Evolutionary conservation across 2,113 vertebrate species (phyloP).

Genomic region (Emydura subglobosa): DNA sequence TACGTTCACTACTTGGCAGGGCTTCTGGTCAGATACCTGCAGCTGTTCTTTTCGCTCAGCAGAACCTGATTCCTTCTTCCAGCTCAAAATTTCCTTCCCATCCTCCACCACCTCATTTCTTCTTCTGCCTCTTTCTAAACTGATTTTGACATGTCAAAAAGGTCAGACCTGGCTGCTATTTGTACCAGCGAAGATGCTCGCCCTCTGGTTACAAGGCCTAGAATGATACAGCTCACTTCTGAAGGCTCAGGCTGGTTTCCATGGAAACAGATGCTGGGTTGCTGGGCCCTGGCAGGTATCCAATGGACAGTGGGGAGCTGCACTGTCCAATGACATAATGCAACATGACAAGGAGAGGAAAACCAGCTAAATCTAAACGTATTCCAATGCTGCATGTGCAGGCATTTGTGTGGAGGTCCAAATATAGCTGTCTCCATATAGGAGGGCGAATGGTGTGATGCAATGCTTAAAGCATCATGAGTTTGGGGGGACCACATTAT

Average conservation of each 20-base stretch:
- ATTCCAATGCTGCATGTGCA: not conserved
- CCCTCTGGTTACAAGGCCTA: conserved; percentile 56
- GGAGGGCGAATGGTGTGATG: not conserved
- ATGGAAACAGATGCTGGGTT: conserved; percentile 53
- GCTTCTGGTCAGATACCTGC: conserved; percentile 10
- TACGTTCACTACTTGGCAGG: not conserved
- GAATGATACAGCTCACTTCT: conserved; percentile 17
- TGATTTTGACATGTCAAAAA: conserved; percentile 6
- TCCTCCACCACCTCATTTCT: conserved; percentile 7
- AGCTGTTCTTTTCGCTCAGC: conserved; percentile 12
- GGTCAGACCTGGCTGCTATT: conserved; percentile 1
- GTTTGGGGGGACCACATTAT: not conserved
- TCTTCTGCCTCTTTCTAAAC: not conserved
- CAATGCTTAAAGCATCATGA: not conserved
- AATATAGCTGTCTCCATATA: not conserved
- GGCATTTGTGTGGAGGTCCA: not conserved
- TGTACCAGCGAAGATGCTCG: conserved; percentile 17
- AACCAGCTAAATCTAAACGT: not conserved
- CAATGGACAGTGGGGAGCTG: conserved; percentile 3
- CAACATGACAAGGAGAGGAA: not conserved
- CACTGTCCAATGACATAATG: not conserved
- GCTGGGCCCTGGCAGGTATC: not conserved
- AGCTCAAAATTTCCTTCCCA: conserved; percentile 31
- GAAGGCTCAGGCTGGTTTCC: conserved; percentile 46
- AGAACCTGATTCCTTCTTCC: not conserved